Evolutionary conservation across 30 jellyfish, hydroid and myxozoan genomes (phyloP), one percentile per base, ranked within the genome.

Genomic region (Aurelia sp.): DNA sequence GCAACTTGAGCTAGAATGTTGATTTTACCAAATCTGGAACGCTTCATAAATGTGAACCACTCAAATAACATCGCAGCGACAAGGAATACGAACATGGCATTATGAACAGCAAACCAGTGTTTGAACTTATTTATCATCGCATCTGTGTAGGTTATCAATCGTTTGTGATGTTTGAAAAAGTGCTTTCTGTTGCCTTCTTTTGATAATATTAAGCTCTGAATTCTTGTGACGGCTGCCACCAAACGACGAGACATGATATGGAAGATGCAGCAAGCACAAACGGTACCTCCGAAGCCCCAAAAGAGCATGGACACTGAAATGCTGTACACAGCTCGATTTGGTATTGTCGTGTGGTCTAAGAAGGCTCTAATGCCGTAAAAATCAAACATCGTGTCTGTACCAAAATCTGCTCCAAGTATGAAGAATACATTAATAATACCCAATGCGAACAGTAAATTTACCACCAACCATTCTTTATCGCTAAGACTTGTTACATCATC

Each of bases 251-350:
- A 81, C 90, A 81, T 81, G 0, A 81, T 53, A 15, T 81, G 90
- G 50, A 81, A 81, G 13, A 81, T 27, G 41, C 90, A 81, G 69
- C 90, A 81, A 20, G 90, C 90, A 33, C 84, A 81, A 9, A 81
- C 90, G 18, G 90, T 65, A 48, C 82, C 75, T 51, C 83, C 90
- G 30, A 67, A 81, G 31, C 90, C 90, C 90, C 90, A 81, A 64
- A 81, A 81, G 7, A 67, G 76, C 83, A 81, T 67, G 10, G 68
- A 4, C 19, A 81, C 82, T 6, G 90, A 73, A 12, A 81, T 59
- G 4, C 50, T 62, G 76, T 81, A 81, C 57, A 81, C 59, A n/a
- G 79, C 76, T 17, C 72, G 70, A 51, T 81, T 81, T 22, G 82
- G 52, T 16, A 74, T 58, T 50, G 90, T 81, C 20, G 90, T 66